Conservation (phyloP, 1,140 invertebrate species). For the Tetraneura akinire region DNA sequence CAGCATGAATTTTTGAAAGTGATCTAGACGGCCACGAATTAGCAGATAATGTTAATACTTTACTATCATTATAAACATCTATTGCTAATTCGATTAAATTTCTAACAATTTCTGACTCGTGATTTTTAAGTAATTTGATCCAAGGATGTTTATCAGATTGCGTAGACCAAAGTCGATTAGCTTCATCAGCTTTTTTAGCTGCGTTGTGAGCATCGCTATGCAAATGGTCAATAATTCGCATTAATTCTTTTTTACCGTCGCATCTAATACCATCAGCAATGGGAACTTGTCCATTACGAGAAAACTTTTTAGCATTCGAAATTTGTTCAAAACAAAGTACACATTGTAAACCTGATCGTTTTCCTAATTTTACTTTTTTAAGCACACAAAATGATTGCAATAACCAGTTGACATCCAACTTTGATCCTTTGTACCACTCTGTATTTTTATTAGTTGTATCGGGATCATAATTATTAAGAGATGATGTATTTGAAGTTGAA, state of each 20-base stretch:
- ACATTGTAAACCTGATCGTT: slow-evolving; percentile 15
- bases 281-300: slow-evolving; percentile 23
- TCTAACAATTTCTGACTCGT: slow-evolving; percentile 25
- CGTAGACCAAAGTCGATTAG: not conserved
- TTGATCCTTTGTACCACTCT: slow-evolving; percentile 25
- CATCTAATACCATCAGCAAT: slow-evolving; percentile 19
- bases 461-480: not conserved
- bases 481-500: not conserved
- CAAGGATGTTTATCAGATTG: slow-evolving; percentile 44
- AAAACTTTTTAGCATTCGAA: slow-evolving; percentile 32
- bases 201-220: not conserved
- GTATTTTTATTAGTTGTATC: not conserved
- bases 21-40: too few species aligned
- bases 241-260: slow-evolving; percentile 19
- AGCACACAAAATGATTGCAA: slow-evolving; percentile 29
- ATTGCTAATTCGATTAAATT: slow-evolving; percentile 33
- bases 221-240: slow-evolving; percentile 6
- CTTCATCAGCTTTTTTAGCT: not conserved
- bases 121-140: slow-evolving; percentile 38
- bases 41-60: too few species aligned
- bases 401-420: slow-evolving; percentile 25
- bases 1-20: slow-evolving; percentile 11
- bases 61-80: slow-evolving; percentile 39
- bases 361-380: slow-evolving; percentile 34
- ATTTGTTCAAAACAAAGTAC: slow-evolving; percentile 23